Evolutionary conservation across 2,113 vertebrate species (phyloP), one percentile per base, ranked within the genome.

Genomic region (Festucalex cinctus): DNA sequence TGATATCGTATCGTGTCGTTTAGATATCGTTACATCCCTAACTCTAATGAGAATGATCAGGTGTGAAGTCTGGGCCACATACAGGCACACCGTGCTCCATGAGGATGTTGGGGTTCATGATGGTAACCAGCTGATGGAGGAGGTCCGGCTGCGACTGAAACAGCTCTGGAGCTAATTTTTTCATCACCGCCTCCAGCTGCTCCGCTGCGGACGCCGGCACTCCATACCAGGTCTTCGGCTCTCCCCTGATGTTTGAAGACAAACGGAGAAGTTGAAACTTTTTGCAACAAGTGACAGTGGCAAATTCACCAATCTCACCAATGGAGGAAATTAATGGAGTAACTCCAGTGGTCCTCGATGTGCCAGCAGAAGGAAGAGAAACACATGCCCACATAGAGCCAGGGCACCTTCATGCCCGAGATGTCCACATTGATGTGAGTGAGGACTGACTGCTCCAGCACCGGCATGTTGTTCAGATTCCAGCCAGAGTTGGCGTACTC

Each of bases 331-430:
- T 98, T 99, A 88, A 99, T 99, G 63, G 96, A 98, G 76, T 98
- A 99, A 73, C 97, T 98, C 97, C 97, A 99, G 87, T 99, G 97
- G 83, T 98, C 96, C 80, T 98, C 96, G 35, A 98, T 98, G 71
- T 98, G 97, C 96, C 97, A 99, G 82, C 96, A 98, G 77, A 98
- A 98, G 0, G 96, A 98, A 59, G 97, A 98, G 87, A 99, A 99
- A 81, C 96, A 98, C 97, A 99, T 98, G 62, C 97, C 97, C 35
- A 99, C 97, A 0, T 98, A 98, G 0, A 98, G 94, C 97, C 97
- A 98, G 49, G 97, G 97, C 37, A 99, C 94, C 88, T 99, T 99
- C 96, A 99, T 99, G 36, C 96, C 96, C 28, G 96, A 98, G 87
- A 99, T 98, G 85, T 98, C 96, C 41, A 94, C 96, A 4, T 96